phyloP scores from a whole-genome alignment of 2,113 vertebrate species.

The Podarcis muralis region DNA sequence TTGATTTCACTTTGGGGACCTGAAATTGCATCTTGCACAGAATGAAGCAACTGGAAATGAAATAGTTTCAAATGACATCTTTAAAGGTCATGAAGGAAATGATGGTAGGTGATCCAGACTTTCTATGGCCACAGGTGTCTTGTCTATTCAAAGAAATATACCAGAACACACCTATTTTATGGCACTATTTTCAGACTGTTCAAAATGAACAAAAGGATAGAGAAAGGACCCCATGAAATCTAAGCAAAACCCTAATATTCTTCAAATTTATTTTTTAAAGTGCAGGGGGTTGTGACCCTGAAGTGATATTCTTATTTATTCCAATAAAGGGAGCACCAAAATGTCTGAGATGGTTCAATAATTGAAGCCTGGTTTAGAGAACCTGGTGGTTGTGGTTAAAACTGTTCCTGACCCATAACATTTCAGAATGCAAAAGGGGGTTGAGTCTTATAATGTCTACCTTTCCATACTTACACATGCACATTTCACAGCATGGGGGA shows the following conservation, averaged over 20 bases:
- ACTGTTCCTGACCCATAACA: too few relatives aligned
- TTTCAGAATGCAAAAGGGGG: not conserved
- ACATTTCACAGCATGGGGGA: not conserved
- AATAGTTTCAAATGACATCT: conserved; percentile 59
- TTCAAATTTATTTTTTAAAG: not conserved
- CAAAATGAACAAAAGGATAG: conserved; percentile 21
- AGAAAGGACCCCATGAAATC: conserved; percentile 4
- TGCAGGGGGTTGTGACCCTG: not conserved
- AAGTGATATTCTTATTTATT: not conserved
- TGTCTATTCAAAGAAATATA: conserved; percentile 30
- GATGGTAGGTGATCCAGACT: conserved; percentile 35
- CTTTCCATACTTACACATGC: not conserved
- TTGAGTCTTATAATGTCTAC: not conserved
- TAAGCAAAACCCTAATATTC: not conserved
- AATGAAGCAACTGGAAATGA: conserved; percentile 47
- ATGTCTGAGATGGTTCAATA: not conserved
- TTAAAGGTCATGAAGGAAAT: conserved; percentile 69
- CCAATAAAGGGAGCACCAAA: conserved; percentile 2
- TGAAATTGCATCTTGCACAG: conserved; percentile 61
- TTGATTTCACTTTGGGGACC: conserved; percentile 67
- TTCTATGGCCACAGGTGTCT: conserved; percentile 48
- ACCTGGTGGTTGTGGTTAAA: not conserved
- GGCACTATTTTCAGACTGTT: conserved; percentile 9
- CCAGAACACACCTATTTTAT: conserved; percentile 29
- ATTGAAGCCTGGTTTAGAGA: not conserved